A percentile compares a stretch with the other conserved stretches of the same genome.
Conservation (phyloP, 1,140 invertebrate genomes). For the Ganaspis sp. region DNA sequence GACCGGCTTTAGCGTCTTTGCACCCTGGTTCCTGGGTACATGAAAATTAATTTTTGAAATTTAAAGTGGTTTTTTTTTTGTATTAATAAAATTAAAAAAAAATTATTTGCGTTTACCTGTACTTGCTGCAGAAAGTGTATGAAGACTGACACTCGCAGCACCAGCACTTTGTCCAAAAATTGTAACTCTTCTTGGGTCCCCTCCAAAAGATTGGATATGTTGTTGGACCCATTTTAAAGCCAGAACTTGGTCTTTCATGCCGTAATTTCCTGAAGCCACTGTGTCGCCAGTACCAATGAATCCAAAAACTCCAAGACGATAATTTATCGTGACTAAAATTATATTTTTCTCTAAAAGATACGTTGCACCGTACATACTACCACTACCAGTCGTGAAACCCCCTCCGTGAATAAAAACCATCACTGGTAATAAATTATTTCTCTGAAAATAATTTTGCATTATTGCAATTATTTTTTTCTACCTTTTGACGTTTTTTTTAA, state of each 20-base stretch:
- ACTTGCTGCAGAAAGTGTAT: background rate
- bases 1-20: background rate
- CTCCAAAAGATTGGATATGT: conserved; percentile 68
- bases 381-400: conserved; percentile 58
- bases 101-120: background rate
- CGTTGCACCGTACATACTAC: conserved; percentile 56
- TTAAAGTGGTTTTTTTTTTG: background rate
- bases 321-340: conserved; percentile 78
- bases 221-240: conserved; percentile 71
- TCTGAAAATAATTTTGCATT: background rate
- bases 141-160: background rate
- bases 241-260: conserved; percentile 74
- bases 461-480: too few relatives aligned
- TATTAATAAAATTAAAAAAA: background rate
- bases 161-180: conserved; percentile 68
- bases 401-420: conserved; percentile 75
- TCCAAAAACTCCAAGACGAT: conserved; percentile 71
- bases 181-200: conserved; percentile 70
- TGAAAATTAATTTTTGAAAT: background rate
- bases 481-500: too few relatives aligned
- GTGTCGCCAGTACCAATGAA: conserved; percentile 70
- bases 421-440: conserved; percentile 39
- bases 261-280: conserved; percentile 73
- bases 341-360: conserved; percentile 71
- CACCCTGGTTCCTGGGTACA: too few relatives aligned